Evolutionary conservation across 2,113 vertebrate genomes (phyloP).

Genomic region (Rhineura floridana): DNA sequence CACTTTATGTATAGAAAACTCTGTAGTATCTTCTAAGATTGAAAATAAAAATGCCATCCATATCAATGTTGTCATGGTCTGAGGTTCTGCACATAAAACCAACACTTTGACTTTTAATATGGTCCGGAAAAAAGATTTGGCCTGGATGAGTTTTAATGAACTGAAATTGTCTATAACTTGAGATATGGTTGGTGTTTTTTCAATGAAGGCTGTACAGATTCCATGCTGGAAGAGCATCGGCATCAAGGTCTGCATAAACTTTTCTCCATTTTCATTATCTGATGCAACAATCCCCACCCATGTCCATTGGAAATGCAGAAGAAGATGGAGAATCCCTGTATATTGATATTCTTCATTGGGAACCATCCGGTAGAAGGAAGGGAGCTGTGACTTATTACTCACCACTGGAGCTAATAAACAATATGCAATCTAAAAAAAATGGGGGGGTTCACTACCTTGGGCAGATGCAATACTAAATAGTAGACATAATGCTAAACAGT

Average conservation of each 20-base stretch:
- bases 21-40: no score
- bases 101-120: background rate
- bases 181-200: background rate
- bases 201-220: conserved; percentile 1
- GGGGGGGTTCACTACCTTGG: no score
- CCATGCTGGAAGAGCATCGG: background rate
- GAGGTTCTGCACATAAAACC: background rate
- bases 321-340: background rate
- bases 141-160: background rate
- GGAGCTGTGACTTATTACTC: background rate
- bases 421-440: background rate
- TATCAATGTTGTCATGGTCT: background rate
- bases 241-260: background rate
- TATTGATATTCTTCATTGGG: background rate
- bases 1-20: background rate
- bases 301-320: background rate
- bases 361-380: background rate
- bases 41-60: background rate
- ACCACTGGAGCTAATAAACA: background rate
- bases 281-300: background rate
- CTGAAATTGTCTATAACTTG: background rate
- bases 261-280: background rate
- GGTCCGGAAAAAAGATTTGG: background rate
- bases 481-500: no score
- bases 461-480: no score